Evolutionary conservation across 2,888 invertebrate species (phyloP), one percentile per base, ranked within the genome.

Genomic region (Physocephala rufipes): DNA sequence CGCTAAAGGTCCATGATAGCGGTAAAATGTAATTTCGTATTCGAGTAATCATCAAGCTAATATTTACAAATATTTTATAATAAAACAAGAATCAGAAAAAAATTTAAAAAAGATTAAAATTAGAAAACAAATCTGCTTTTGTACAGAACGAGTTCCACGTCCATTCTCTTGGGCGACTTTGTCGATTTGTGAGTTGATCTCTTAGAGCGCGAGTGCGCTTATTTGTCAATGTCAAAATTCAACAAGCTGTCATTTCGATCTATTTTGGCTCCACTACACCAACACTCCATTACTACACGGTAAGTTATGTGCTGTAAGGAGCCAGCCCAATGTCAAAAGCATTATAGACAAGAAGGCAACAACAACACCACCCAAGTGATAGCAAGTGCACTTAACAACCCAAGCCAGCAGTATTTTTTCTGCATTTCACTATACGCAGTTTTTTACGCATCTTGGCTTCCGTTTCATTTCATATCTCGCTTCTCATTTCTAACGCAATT

Each of bases 211-310:
- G 49, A 49, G 19, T 49, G 13, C 49, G 58, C 28, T 58, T 28
- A 2, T 26, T 16, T 58, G 58, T 58, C 58, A 58, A 58, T 58
- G 58, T 58, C 58, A 28, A 58, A 58, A 58, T 28, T 12, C 53
- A 55, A 55, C 12, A 26, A 58, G 58, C 58, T 28, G 28, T 28
- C 13, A 28, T 24, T 58, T 36, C 36, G 4, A 4, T 36, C 36
- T 36, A 9, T 36, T 36, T 9, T 36, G 36, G 4, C 36, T 36
- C 36, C 9, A 9, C 9, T n/a, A n/a, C n/a, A n/a, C n/a, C n/a
- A n/a, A n/a, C n/a, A n/a, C 36, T 36, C 36, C 9, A 9, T 49
- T 24, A 15, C 58, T 28, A 28, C 28, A 13, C n/a, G n/a, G 9
- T 15, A 55, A 55, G 28, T 24, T 28, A 28, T 58, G 15, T 28